Evolutionary conservation across 1,140 invertebrate species (phyloP).

Genomic region (Drosophila athabasca): DNA sequence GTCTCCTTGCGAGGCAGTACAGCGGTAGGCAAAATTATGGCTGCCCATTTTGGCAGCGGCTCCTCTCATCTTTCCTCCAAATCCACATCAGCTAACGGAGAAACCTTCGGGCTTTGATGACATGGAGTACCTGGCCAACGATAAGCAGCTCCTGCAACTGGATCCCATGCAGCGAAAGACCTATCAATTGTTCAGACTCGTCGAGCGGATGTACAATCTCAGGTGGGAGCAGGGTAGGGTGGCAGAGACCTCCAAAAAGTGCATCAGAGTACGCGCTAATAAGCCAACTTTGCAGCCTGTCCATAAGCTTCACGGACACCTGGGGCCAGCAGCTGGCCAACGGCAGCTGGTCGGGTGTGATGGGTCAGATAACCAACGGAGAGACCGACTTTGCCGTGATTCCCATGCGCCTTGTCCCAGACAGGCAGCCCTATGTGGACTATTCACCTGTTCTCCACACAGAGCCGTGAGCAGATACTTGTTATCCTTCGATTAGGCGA

Average conservation of each 20-base stretch:
- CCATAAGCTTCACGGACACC: conserved; percentile 75
- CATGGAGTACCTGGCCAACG: conserved; percentile 57
- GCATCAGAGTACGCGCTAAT: not conserved
- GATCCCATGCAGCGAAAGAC: conserved; percentile 85
- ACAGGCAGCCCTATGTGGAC: conserved; percentile 83
- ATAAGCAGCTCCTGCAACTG: conserved; percentile 68
- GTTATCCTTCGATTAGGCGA: no score
- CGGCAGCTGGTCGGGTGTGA: conserved; percentile 85
- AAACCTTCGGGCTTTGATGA: conserved; percentile 50
- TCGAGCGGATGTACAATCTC: conserved; percentile 84
- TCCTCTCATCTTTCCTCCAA: conserved; percentile 4
- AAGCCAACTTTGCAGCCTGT: conserved; percentile 70
- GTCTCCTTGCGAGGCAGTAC: conserved; percentile 83
- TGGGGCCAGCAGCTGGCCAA: conserved; percentile 84
- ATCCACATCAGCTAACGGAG: conserved; percentile 48
- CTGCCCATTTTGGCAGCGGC: not conserved
- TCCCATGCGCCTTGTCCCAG: conserved; percentile 84
- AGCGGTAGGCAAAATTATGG: conserved; percentile 66
- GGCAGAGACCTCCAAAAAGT: not conserved
- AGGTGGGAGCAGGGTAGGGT: conserved; percentile 69
- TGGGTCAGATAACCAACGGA: conserved; percentile 84
- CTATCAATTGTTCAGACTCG: conserved; percentile 82
- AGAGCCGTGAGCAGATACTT: conserved; percentile 68
- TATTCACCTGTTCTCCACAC: conserved; percentile 83
- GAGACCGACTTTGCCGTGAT: conserved; percentile 84